Evolutionary conservation across 2,113 vertebrate genomes (phyloP).

Genomic region (Pangasianodon gigas): DNA sequence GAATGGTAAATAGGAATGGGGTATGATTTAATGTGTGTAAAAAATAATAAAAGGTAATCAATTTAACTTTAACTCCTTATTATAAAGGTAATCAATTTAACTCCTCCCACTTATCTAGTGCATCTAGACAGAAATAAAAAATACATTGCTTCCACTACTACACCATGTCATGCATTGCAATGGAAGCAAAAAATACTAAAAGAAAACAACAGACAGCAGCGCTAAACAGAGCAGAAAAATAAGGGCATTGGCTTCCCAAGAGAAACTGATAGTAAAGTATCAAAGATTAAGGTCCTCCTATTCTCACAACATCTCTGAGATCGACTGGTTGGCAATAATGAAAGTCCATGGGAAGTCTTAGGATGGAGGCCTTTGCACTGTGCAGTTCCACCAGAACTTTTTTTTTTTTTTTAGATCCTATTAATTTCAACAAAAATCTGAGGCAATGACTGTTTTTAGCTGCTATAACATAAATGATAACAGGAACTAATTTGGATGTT

Average conservation of each 20-base stretch:
- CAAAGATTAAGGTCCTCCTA: not conserved
- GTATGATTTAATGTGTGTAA: not conserved
- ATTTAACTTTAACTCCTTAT: not conserved
- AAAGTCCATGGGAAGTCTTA: not conserved
- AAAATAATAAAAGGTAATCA: not conserved
- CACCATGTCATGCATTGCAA: not conserved
- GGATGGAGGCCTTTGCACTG: not conserved
- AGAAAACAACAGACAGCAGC: not conserved
- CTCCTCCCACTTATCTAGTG: not conserved
- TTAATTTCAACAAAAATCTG: too few species aligned
- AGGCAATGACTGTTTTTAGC: not conserved
- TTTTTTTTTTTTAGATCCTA: not conserved
- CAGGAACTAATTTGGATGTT: not conserved
- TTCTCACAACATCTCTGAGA: not conserved
- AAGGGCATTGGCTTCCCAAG: not conserved
- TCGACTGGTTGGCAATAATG: not conserved
- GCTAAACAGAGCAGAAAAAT: not conserved
- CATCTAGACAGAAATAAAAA: not conserved
- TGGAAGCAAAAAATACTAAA: not conserved
- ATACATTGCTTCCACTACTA: not conserved
- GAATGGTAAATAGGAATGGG: not conserved
- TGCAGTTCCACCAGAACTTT: not conserved
- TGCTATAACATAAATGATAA: not conserved
- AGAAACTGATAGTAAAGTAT: not conserved
- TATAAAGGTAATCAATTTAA: not conserved